Percentiles rank a stretch among this genome's conserved stretches.
Conservation (phyloP, 2,888 invertebrate genomes). For the Drosophila mercatorum region DNA sequence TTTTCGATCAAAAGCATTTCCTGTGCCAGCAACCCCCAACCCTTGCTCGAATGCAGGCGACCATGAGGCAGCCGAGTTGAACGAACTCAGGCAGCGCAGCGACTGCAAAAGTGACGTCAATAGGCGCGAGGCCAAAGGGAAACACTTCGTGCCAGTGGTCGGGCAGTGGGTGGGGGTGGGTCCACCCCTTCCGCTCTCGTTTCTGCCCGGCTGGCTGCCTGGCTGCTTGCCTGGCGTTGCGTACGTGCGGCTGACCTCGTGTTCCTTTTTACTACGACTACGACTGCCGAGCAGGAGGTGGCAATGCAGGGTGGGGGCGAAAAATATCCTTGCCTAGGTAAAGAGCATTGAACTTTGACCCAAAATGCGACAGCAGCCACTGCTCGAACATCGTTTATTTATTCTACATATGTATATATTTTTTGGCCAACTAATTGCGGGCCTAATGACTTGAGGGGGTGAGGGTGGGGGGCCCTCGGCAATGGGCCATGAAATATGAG, state of each 20-base stretch:
- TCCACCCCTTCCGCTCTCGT: constrained; percentile 7
- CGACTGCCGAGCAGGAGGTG: neutral
- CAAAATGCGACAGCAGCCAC: constrained; percentile 36
- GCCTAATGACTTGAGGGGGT: constrained; percentile 17
- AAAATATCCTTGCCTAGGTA: constrained; percentile 71
- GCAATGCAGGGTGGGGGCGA: neutral
- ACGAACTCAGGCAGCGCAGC: constrained; percentile 65
- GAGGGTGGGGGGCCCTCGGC: neutral
- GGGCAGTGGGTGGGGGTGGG: neutral
- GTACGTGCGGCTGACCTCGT: constrained; percentile 75
- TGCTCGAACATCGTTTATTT: constrained; percentile 65
- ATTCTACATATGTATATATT: constrained; percentile 40
- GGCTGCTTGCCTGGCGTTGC: constrained; percentile 25
- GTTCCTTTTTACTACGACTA: constrained; percentile 66
- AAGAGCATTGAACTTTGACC: constrained; percentile 72
- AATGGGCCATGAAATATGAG: constrained; percentile 30
- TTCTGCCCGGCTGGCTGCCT: constrained; percentile 5
- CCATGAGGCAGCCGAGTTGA: constrained; percentile 72
- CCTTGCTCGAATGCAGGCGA: constrained; percentile 59
- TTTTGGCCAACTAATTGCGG: constrained; percentile 60
- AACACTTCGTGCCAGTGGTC: constrained; percentile 24
- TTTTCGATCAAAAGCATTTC: constrained; percentile 22
- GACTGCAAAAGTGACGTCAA: constrained; percentile 77
- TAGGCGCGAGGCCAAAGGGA: constrained; percentile 79
- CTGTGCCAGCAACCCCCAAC: constrained; percentile 2